These are phyloP conservation scores for Pseudomyrmex pallidus DNA, from an alignment of 1,140 invertebrate genomes.

Conservation along the genomic window DNA sequence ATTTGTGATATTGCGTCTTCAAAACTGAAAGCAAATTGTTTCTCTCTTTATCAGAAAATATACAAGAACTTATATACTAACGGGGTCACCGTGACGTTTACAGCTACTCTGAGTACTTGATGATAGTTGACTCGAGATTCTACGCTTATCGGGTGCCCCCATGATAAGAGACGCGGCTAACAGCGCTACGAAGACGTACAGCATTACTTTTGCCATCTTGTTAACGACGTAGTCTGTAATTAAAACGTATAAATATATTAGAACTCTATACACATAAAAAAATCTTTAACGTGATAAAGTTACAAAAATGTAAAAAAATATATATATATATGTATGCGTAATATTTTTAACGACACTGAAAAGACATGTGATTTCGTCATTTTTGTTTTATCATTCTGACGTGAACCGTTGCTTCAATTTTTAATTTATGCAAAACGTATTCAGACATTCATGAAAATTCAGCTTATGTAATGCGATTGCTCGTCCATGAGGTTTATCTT, in stretches of 20 bases:
- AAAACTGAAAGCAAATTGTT: too few relatives aligned
- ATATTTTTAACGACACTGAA: background rate
- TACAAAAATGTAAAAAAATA: background rate
- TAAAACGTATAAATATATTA: slow-evolving; percentile 12
- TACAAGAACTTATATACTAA: slow-evolving; percentile 69
- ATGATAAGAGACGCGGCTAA: slow-evolving; percentile 67
- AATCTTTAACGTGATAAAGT: background rate
- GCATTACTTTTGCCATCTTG: slow-evolving; percentile 74
- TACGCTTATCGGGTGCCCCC: slow-evolving; percentile 54
- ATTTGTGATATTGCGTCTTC: too few relatives aligned
- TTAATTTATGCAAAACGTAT: slow-evolving; percentile 9
- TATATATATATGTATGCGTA: background rate
- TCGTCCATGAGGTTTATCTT: slow-evolving; percentile 20
- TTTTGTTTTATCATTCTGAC: background rate
- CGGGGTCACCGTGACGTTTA: slow-evolving; percentile 76
- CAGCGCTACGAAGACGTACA: slow-evolving; percentile 67
- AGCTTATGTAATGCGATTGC: slow-evolving; percentile 49
- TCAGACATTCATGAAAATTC: slow-evolving; percentile 44
- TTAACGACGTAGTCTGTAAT: slow-evolving; percentile 23
- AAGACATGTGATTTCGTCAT: too few relatives aligned
- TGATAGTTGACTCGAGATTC: too few relatives aligned
- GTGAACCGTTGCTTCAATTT: background rate
- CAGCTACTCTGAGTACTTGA: slow-evolving; percentile 20
- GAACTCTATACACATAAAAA: background rate
- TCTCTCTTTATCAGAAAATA: slow-evolving; percentile 9